phyloP scores from a whole-genome alignment of 2,797 vertebrate genomes.

The Etheostoma perlongum region DNA sequence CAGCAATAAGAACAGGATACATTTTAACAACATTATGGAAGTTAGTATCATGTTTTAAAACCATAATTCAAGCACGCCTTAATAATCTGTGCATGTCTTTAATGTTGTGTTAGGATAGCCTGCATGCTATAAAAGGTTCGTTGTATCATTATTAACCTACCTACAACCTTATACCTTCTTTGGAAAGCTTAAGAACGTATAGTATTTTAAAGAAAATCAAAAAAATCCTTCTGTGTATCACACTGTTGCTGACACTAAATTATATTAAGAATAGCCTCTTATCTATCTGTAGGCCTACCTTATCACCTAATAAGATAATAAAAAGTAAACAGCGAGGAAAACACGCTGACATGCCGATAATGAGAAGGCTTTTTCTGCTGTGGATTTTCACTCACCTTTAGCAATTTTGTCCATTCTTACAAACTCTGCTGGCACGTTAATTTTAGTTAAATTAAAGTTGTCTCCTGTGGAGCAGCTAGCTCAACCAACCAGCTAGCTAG shows the following conservation, averaged over 20 bases:
- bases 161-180: background rate
- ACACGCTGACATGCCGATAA: background rate
- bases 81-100: background rate
- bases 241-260: background rate
- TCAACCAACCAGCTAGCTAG: background rate
- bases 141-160: background rate
- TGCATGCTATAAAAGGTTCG: background rate
- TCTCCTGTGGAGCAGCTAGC: conserved; percentile 12
- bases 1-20: background rate
- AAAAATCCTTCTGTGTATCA: background rate
- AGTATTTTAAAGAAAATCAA: background rate
- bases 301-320: background rate
- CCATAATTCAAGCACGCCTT: background rate
- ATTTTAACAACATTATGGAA: background rate
- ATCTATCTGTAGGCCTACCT: background rate
- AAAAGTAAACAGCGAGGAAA: background rate
- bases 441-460: background rate
- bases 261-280: background rate
- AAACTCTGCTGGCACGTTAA: background rate
- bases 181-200: too few species aligned
- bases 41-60: background rate
- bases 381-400: conserved; percentile 75
- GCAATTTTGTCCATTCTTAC: conserved; percentile 81
- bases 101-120: background rate
- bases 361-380: accelerated